Evolutionary conservation across 2,797 vertebrate species (phyloP).

Genomic region (Galaxias olidus): DNA sequence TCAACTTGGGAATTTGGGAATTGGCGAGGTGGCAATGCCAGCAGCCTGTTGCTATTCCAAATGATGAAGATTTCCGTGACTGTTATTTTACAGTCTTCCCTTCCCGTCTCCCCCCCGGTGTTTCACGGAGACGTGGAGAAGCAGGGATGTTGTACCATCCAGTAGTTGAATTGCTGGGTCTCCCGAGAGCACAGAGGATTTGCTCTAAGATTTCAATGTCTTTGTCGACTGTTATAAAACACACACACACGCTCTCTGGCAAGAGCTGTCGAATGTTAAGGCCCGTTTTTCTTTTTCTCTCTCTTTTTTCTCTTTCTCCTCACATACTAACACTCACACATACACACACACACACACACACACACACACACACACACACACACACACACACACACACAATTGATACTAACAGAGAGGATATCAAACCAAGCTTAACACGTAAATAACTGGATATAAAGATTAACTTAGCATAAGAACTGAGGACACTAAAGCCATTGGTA

Average conservation of each 20-base stretch:
- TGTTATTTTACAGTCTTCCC: too few relatives aligned
- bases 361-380: too few relatives aligned
- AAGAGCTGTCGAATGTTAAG: constrained; percentile 19
- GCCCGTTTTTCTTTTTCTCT: background rate
- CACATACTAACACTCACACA: background rate
- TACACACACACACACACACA: background rate
- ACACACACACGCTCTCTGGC: constrained; percentile 11
- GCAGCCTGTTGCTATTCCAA: background rate
- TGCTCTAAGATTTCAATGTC: constrained; percentile 2
- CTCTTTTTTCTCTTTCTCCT: background rate
- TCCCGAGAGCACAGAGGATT: background rate
- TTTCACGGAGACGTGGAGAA: constrained; percentile 7
- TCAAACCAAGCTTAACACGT: too few relatives aligned
- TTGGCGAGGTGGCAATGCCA: background rate
- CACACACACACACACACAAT: too few relatives aligned
- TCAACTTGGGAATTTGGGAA: too few relatives aligned
- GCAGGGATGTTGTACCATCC: background rate
- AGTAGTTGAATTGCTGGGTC: constrained; percentile 11
- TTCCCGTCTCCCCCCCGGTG: background rate
- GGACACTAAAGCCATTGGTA: too few relatives aligned
- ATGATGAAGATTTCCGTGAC: background rate
- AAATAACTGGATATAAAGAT: too few relatives aligned
- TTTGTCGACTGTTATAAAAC: constrained; percentile 5
- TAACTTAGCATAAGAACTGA: too few relatives aligned
- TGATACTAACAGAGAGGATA: too few relatives aligned